Conservation (phyloP, 2,888 invertebrate species). For the Flexamia atlantica region DNA sequence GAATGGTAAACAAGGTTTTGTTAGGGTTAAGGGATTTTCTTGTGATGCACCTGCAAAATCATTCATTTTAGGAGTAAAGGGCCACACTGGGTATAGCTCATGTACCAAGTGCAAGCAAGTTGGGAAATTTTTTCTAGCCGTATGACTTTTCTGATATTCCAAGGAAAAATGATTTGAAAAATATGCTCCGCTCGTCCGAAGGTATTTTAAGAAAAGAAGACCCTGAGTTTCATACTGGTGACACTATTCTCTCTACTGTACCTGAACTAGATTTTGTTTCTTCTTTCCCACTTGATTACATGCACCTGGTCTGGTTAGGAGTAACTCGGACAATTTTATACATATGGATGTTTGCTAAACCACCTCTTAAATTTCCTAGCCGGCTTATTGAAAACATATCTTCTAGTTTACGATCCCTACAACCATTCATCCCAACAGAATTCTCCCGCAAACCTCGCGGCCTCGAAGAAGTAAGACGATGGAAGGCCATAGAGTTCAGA, state of each 20-base stretch:
- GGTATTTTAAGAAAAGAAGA: conserved; percentile 33
- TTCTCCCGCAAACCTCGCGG: conserved; percentile 17
- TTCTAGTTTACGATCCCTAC: background rate
- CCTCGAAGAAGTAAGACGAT: conserved; percentile 42
- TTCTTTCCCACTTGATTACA: conserved; percentile 54
- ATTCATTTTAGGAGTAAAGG: conserved; percentile 63
- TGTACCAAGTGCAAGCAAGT: conserved; percentile 64
- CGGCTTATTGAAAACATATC: background rate
- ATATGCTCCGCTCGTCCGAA: background rate
- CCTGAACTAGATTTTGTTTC: conserved; percentile 14
- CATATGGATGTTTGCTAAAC: conserved; percentile 46
- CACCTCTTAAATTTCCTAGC: conserved; percentile 4
- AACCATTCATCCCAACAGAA: conserved; percentile 15
- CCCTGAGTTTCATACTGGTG: background rate
- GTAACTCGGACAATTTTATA: conserved; percentile 36
- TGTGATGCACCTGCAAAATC: conserved; percentile 67
- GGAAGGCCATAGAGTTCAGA: conserved; percentile 53
- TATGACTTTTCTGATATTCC: conserved; percentile 9
- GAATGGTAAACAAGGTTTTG: conserved; percentile 22
- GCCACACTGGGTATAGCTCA: conserved; percentile 63
- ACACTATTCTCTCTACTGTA: background rate
- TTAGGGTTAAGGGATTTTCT: conserved; percentile 61
- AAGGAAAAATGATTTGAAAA: background rate
- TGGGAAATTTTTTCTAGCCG: conserved; percentile 40
- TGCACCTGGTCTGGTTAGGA: conserved; percentile 54